phyloP scores from a whole-genome alignment of 2,888 invertebrate species.

The Rotaria macrura region DNA sequence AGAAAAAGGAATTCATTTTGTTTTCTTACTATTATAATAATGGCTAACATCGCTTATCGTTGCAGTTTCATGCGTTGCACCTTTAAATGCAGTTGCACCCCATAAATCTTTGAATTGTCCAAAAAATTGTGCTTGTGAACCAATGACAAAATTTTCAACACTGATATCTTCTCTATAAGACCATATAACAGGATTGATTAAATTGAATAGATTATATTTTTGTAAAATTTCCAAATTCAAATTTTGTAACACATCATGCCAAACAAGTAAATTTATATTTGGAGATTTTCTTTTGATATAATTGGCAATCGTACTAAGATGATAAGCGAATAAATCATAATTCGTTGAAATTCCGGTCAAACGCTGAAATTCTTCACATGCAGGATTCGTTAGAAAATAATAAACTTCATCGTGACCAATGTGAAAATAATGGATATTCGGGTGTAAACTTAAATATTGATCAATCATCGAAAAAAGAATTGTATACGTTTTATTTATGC shows the following conservation, averaged over 20 bases:
- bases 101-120: constrained; percentile 5
- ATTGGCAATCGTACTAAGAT: constrained; percentile 24
- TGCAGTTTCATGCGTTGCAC: constrained; percentile 28
- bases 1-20: no score
- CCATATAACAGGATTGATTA: neutral
- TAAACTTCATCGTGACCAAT: constrained; percentile 68
- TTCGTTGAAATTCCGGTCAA: neutral
- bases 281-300: constrained; percentile 26
- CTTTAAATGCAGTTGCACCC: constrained; percentile 30
- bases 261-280: constrained; percentile 23
- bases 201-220: neutral
- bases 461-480: constrained; percentile 56
- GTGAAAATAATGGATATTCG: constrained; percentile 59
- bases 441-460: constrained; percentile 62
- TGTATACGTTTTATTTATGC: constrained; percentile 43
- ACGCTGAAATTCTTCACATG: constrained; percentile 13
- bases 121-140: neutral
- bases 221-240: neutral
- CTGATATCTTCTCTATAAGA: constrained; percentile 28
- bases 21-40: constrained; percentile 25
- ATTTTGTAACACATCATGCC: constrained; percentile 32
- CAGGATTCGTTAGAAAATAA: constrained; percentile 18
- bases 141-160: neutral
- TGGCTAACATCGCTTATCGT: constrained; percentile 22
- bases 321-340: neutral